These are phyloP conservation scores for Hypena proboscidalis DNA, from an alignment of 2,888 invertebrate genomes.

Conservation along the genomic window DNA sequence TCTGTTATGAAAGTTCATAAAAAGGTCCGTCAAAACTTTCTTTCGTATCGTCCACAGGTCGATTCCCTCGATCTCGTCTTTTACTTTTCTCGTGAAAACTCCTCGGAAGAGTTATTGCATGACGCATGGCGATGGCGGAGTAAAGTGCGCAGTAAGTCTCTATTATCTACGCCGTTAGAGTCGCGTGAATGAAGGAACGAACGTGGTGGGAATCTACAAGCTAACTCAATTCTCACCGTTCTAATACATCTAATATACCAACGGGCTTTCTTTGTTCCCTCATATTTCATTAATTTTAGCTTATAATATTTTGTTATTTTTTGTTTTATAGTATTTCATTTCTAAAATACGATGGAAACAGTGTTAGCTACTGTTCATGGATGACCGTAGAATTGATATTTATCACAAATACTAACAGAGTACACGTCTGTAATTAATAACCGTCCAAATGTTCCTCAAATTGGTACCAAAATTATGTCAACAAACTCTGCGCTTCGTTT, in stretches of 20 bases:
- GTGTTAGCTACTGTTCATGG: too few species aligned
- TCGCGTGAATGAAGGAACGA: constrained; percentile 80
- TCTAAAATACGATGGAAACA: too few species aligned
- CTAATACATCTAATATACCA: constrained; percentile 52
- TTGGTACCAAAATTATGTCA: too few species aligned
- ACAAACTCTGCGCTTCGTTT: too few species aligned
- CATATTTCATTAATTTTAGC: constrained; percentile 53
- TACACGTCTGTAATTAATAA: too few species aligned
- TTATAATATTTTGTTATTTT: constrained; percentile 6
- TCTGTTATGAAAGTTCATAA: constrained; percentile 50
- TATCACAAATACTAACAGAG: too few species aligned
- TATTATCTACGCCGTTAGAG: constrained; percentile 83
- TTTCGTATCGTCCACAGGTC: constrained; percentile 55
- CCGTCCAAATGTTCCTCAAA: too few species aligned
- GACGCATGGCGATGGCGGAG: constrained; percentile 74
- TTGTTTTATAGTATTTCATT: neutral
- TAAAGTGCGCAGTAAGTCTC: constrained; percentile 84
- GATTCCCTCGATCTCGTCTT: constrained; percentile 50
- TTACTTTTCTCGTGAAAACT: constrained; percentile 68
- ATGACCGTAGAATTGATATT: too few species aligned
- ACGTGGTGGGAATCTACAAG: constrained; percentile 78
- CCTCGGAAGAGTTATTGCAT: constrained; percentile 74
- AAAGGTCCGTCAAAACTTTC: constrained; percentile 51
- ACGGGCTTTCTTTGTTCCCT: constrained; percentile 48
- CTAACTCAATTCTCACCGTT: constrained; percentile 68